A percentile compares a stretch with the other conserved stretches of the same genome.
phyloP scores from a whole-genome alignment of 2,113 vertebrate species.

The Silurus glanis region DNA sequence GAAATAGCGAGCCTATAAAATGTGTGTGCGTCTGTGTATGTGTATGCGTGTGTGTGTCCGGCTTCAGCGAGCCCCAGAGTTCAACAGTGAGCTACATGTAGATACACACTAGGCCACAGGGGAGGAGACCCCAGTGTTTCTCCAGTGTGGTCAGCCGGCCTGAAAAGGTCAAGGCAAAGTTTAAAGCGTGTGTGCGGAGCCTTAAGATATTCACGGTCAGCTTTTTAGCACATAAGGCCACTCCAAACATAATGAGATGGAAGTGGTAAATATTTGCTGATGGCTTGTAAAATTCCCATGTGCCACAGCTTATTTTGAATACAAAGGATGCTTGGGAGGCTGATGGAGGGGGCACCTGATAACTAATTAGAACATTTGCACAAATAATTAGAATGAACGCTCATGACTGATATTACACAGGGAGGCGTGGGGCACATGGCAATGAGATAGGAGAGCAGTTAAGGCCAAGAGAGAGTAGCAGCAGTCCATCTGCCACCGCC shows the following conservation, averaged over 20 bases:
- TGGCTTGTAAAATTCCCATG: constrained; percentile 75
- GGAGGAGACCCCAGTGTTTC: constrained; percentile 44
- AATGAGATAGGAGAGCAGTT: constrained; percentile 60
- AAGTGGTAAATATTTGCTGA: constrained; percentile 83
- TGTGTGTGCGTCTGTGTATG: neutral
- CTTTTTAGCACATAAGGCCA: constrained; percentile 69
- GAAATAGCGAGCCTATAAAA: constrained; percentile 37
- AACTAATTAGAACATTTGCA: constrained; percentile 83
- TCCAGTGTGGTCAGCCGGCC: constrained; percentile 49
- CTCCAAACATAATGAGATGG: constrained; percentile 75
- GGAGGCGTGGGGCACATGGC: constrained; percentile 71
- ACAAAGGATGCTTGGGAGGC: constrained; percentile 75
- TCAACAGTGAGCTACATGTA: constrained; percentile 42
- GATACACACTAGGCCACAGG: constrained; percentile 40
- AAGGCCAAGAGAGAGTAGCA: constrained; percentile 38
- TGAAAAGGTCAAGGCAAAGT: constrained; percentile 76
- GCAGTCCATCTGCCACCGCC: constrained; percentile 43
- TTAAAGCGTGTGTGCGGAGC: constrained; percentile 70
- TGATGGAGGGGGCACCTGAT: constrained; percentile 72
- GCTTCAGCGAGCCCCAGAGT: constrained; percentile 24
- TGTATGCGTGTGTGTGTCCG: constrained; percentile 26
- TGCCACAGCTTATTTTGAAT: constrained; percentile 77
- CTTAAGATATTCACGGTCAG: constrained; percentile 82
- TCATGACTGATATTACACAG: constrained; percentile 79
- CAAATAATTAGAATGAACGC: constrained; percentile 81